phyloP scores from a whole-genome alignment of 2,888 invertebrate genomes.

The Drosophila pegasa region DNA sequence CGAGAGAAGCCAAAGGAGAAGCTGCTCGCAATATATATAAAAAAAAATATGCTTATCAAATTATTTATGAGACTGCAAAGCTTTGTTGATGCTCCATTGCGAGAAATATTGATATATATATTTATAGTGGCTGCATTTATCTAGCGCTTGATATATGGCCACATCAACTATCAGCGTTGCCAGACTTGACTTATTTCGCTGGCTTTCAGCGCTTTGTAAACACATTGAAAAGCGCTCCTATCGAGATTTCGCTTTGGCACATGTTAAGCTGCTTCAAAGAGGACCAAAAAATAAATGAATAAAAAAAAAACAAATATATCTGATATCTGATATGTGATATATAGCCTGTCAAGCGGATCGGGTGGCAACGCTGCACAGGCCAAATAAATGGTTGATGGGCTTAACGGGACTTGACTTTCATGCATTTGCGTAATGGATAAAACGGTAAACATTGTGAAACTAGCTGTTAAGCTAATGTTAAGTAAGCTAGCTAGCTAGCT shows the following conservation, averaged over 20 bases:
- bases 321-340: background rate
- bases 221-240: background rate
- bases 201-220: slow-evolving; percentile 10
- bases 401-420: background rate
- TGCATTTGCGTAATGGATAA: background rate
- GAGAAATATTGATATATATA: slow-evolving; percentile 9
- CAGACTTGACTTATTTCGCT: slow-evolving; percentile 25
- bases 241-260: background rate
- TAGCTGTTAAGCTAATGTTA: background rate
- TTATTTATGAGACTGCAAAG: slow-evolving; percentile 43
- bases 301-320: background rate
- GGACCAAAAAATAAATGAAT: too few relatives aligned
- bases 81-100: slow-evolving; percentile 37
- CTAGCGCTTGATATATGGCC: slow-evolving; percentile 14
- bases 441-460: background rate
- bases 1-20: background rate
- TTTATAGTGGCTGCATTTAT: slow-evolving; percentile 17
- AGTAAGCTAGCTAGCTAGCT: too few relatives aligned
- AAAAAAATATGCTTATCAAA: slow-evolving; percentile 17
- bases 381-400: background rate
- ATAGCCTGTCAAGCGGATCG: background rate
- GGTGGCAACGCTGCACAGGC: background rate
- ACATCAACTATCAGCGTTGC: slow-evolving; percentile 16
- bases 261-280: background rate
- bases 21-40: background rate